Conservation (phyloP, 2,113 vertebrate species). For the Marmota monax region DNA sequence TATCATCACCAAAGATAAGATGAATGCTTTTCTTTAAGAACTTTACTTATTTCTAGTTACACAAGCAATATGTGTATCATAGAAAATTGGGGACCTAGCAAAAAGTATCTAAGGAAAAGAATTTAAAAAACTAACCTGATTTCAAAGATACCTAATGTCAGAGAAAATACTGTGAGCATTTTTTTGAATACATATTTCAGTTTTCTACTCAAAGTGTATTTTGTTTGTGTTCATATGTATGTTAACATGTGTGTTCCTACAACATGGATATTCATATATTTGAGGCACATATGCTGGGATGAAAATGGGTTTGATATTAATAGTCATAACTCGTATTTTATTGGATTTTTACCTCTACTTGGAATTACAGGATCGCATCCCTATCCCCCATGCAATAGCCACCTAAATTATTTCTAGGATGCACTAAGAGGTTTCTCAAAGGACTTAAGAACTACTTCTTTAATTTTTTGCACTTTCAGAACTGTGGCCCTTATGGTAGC, state of each 20-base stretch:
- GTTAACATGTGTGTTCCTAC: background rate
- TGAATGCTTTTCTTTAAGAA: background rate
- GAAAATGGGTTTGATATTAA: background rate
- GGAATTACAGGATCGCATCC: background rate
- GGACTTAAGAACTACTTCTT: background rate
- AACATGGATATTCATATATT: background rate
- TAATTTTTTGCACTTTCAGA: background rate
- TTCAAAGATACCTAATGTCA: background rate
- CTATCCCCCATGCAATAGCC: background rate
- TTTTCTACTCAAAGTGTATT: background rate
- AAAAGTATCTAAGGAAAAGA: background rate
- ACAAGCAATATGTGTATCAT: background rate
- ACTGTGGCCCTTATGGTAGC: background rate
- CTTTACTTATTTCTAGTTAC: background rate
- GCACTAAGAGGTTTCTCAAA: background rate
- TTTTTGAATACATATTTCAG: background rate
- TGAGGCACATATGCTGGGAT: background rate
- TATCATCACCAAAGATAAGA: background rate
- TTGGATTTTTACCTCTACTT: background rate
- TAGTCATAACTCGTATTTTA: background rate
- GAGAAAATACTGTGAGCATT: background rate
- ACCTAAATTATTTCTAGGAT: background rate
- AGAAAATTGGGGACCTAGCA: background rate
- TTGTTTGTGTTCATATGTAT: background rate
- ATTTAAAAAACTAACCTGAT: background rate